These are phyloP conservation scores for Sitta europaea DNA, from an alignment of 2,113 vertebrate genomes.

Conservation along the genomic window DNA sequence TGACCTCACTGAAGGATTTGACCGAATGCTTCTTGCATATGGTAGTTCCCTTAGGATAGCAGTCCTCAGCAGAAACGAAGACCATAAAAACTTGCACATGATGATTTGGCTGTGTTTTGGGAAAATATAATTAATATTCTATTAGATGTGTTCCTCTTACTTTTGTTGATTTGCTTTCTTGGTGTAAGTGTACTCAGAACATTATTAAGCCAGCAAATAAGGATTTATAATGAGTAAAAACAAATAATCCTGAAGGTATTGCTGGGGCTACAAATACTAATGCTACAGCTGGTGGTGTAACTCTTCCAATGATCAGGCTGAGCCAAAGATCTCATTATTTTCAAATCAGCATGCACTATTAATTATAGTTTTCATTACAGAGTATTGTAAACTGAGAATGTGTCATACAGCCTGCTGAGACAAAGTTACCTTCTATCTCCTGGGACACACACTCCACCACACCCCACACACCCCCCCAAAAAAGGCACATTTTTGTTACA, in stretches of 20 bases:
- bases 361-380: background rate
- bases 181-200: background rate
- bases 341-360: background rate
- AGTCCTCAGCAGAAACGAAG: background rate
- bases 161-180: background rate
- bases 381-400: background rate
- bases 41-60: background rate
- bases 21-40: background rate
- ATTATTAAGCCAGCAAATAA: background rate
- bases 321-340: background rate
- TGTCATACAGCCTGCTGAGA: background rate
- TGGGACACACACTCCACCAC: rapidly evolving
- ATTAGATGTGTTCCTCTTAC: background rate
- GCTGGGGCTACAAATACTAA: background rate
- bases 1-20: background rate
- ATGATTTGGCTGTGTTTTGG: background rate
- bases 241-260: background rate
- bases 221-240: background rate
- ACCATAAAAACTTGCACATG: background rate
- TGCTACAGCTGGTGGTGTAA: background rate
- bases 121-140: background rate
- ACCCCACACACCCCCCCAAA: background rate
- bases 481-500: background rate
- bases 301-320: background rate
- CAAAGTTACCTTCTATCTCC: background rate